These are phyloP conservation scores for Chironomus striatipennis DNA, from an alignment of 1,140 invertebrate genomes.

Conservation along the genomic window DNA sequence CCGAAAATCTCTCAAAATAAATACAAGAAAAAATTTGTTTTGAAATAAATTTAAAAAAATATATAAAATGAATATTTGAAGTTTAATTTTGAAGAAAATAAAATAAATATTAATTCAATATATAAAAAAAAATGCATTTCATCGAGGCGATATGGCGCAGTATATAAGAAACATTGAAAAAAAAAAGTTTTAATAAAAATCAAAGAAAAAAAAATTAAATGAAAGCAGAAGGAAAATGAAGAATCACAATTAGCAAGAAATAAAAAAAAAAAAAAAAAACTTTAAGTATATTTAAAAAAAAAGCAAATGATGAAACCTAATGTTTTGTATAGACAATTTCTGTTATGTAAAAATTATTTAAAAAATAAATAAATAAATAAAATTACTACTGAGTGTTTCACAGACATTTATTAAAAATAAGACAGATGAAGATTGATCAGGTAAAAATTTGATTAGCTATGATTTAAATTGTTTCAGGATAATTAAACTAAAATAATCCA, in stretches of 20 bases:
- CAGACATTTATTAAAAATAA: background rate
- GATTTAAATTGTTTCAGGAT: too few species aligned
- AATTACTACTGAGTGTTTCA: conserved; percentile 16
- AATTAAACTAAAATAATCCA: too few species aligned
- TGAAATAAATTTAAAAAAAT: too few species aligned
- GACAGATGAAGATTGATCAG: background rate
- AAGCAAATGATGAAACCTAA: conserved; percentile 23
- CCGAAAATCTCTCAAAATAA: too few species aligned
- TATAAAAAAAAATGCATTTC: background rate
- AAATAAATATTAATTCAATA: background rate
- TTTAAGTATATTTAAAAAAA: conserved; percentile 17
- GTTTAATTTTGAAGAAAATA: background rate
- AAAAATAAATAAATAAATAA: conserved; percentile 24
- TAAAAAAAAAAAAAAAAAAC: conserved; percentile 5
- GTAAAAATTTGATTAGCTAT: too few species aligned
- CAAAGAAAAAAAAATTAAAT: conserved; percentile 4
- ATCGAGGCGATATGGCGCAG: conserved; percentile 5
- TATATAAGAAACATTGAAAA: background rate
- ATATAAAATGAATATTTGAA: background rate
- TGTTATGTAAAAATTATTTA: conserved; percentile 23
- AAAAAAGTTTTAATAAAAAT: conserved; percentile 15
- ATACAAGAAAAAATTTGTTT: too few species aligned
- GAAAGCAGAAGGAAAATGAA: background rate
- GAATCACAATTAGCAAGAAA: conserved; percentile 17
- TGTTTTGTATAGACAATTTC: conserved; percentile 22